Evolutionary conservation across 2,888 invertebrate species (phyloP), one percentile per base, ranked within the genome.

Genomic region (Phortica magna): DNA sequence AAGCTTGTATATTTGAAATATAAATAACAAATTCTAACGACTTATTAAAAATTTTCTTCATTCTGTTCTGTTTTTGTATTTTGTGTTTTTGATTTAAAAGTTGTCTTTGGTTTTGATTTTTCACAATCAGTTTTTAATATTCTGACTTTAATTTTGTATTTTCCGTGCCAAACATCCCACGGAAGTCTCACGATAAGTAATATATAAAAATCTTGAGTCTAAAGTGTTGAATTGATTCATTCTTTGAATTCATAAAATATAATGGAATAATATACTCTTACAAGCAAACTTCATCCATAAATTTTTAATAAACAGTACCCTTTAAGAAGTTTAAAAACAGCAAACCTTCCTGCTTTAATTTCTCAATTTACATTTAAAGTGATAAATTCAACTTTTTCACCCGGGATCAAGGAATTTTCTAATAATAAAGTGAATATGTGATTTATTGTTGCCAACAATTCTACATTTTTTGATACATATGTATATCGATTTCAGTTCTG

Each of bases 191-290:
- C 61, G 57, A 71, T 71, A 61, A 70, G 72, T 78, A 75, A 48
- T 74, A 82, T 88, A 76, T 81, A 82, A 89, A 88, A 88, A 83
- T 55, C 82, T 87, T 81, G 84, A 88, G 88, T 89, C 89, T 89
- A 89, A 89, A 84, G 80, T 89, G 75, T 81, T 84, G 79, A 81
- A 85, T 89, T 89, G 89, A 88, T 89, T 89, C 87, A 89, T 84
- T 85, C 79, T 81, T 81, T 83, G 79, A 79, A 80, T 75, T 74
- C 67, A 57, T 31, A 65, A n/a, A 17, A n/a, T 74, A 7, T 22
- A 19, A 59, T 41, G 19, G 19, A 17, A 10, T 65, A 9, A 43
- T 19, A 74, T 80, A 77, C 80, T 84, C 80, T 79, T 78, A 75
- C 68, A 80, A 89, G 79, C 77, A 80, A 72, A 31, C 31, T 31